Percentiles rank a stretch among this genome's conserved stretches.
Conservation (phyloP, 2,888 invertebrate genomes). For the Caenorhabditis imperialis region DNA sequence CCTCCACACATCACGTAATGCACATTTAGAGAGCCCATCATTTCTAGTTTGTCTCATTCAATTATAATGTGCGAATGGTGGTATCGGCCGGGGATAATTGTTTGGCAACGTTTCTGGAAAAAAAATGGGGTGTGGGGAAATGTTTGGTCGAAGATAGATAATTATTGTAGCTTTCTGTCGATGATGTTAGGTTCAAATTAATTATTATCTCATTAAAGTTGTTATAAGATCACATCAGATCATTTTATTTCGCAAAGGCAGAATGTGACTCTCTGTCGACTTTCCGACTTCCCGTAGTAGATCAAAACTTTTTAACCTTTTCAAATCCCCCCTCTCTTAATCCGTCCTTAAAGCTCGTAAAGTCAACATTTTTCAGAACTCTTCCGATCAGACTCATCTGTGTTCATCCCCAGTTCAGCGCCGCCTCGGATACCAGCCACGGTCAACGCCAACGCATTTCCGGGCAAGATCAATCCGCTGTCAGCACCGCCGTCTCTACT, state of each 20-base stretch:
- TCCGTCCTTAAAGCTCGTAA: too few relatives aligned
- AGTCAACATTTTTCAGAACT: slow-evolving; percentile 44
- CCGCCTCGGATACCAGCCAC: slow-evolving; percentile 26
- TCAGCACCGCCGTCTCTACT: slow-evolving; percentile 30
- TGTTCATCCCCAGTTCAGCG: slow-evolving; percentile 30
- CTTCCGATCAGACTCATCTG: slow-evolving; percentile 21
- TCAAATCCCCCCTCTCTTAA: slow-evolving; percentile 11
- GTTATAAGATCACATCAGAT: too few relatives aligned
- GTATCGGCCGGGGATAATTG: not conserved
- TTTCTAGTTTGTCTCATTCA: not conserved
- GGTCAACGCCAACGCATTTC: slow-evolving; percentile 24
- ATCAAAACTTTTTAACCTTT: slow-evolving; percentile 3
- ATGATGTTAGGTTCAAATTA: too few relatives aligned
- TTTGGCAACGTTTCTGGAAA: too few relatives aligned
- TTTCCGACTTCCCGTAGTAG: too few relatives aligned
- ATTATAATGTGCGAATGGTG: not conserved
- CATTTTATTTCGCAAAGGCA: too few relatives aligned
- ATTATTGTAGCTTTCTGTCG: too few relatives aligned
- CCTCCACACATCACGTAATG: slow-evolving; percentile 3
- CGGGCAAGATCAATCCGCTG: slow-evolving; percentile 40
- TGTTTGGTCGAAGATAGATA: too few relatives aligned
- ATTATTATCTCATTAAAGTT: too few relatives aligned
- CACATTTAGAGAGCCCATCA: not conserved
- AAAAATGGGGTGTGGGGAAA: too few relatives aligned
- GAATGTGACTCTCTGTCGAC: too few relatives aligned